These are phyloP conservation scores for Cyphomyrmex costatus DNA, from an alignment of 1,140 invertebrate species.

Conservation along the genomic window DNA sequence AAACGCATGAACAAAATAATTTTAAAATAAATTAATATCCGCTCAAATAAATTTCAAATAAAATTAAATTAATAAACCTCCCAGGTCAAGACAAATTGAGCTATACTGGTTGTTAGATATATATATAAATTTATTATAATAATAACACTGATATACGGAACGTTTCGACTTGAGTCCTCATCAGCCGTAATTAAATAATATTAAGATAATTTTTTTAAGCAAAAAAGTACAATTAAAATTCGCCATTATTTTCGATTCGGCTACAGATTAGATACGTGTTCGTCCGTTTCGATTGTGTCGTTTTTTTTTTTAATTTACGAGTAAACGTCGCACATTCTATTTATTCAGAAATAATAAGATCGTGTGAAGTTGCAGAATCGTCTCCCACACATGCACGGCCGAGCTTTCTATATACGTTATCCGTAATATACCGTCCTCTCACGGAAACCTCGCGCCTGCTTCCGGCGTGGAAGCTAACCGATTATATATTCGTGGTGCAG, in stretches of 20 bases:
- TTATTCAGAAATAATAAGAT: conserved; percentile 19
- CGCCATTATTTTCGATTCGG: conserved; percentile 22
- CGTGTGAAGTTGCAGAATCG: conserved; percentile 18
- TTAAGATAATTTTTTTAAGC: too few species aligned
- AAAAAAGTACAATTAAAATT: not conserved
- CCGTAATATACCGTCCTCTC: conserved; percentile 69
- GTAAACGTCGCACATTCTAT: not conserved
- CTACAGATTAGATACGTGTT: not conserved
- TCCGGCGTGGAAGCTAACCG: conserved; percentile 75
- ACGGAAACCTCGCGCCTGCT: conserved; percentile 71
- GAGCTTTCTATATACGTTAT: not conserved
- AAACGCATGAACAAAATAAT: not conserved
- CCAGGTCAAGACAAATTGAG: too few species aligned
- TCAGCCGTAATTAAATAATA: too few species aligned
- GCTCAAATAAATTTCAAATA: too few species aligned
- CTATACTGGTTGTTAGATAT: too few species aligned
- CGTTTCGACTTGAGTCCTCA: too few species aligned
- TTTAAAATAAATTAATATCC: too few species aligned
- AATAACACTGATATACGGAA: too few species aligned
- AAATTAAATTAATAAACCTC: too few species aligned
- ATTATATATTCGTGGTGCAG: conserved; percentile 76
- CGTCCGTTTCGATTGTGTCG: not conserved
- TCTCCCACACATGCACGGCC: not conserved
- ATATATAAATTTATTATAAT: too few species aligned
- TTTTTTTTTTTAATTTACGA: not conserved